These are phyloP conservation scores for Sinopyrophorus schimmeli DNA, from an alignment of 2,888 invertebrate genomes.

Conservation along the genomic window DNA sequence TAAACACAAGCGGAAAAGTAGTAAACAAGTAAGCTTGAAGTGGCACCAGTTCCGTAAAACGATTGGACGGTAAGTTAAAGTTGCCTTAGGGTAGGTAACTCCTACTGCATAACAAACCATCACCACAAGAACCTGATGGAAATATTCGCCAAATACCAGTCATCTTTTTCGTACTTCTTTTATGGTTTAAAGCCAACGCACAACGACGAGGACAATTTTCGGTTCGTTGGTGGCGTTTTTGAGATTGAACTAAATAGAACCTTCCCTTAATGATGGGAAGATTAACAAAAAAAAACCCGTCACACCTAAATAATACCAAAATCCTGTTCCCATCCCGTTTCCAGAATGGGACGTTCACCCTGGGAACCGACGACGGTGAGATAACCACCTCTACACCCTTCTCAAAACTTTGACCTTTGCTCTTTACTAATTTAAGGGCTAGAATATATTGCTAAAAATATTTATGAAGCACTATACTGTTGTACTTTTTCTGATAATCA, in stretches of 20 bases:
- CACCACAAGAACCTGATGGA: constrained; percentile 15
- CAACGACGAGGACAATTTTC: too few species aligned
- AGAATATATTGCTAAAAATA: constrained; percentile 1
- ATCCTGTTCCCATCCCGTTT: constrained; percentile 11
- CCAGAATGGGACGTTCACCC: constrained; percentile 6
- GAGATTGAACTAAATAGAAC: too few species aligned
- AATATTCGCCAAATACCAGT: constrained; percentile 13
- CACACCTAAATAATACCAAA: not conserved
- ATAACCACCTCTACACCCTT: not conserved
- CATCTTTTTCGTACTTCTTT: too few species aligned
- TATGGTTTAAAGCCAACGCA: too few species aligned
- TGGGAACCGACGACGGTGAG: constrained; percentile 1
- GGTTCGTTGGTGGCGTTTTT: too few species aligned
- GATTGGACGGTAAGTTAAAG: constrained; percentile 32
- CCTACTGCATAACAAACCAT: constrained; percentile 30
- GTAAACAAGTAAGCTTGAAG: constrained; percentile 23
- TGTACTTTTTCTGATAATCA: too few species aligned
- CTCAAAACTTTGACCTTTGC: not conserved
- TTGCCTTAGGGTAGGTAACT: constrained; percentile 35
- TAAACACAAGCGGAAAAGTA: constrained; percentile 24
- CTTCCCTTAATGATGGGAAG: not conserved
- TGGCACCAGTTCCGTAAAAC: constrained; percentile 14
- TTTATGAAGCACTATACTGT: not conserved
- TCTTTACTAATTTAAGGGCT: constrained; percentile 7
- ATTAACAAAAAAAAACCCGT: not conserved